These are phyloP conservation scores for Aviceda subcristata DNA, from an alignment of 2,113 vertebrate genomes.

Conservation along the genomic window DNA sequence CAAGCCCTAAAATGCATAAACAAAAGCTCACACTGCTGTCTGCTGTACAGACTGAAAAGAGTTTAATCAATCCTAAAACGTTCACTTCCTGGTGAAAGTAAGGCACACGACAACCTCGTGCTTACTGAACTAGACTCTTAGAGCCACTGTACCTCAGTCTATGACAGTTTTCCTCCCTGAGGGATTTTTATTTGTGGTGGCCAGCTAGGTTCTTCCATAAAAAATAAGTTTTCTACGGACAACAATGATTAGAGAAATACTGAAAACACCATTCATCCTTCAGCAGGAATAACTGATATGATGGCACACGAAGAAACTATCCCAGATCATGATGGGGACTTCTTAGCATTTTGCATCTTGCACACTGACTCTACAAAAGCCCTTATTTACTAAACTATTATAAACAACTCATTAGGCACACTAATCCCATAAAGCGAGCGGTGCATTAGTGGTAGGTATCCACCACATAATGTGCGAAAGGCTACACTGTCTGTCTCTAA, in stretches of 20 bases:
- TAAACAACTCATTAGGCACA: neutral
- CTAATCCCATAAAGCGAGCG: neutral
- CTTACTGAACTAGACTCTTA: conserved; percentile 61
- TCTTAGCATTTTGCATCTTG: neutral
- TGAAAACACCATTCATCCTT: neutral
- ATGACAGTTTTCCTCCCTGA: neutral
- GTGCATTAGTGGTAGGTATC: neutral
- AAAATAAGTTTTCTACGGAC: neutral
- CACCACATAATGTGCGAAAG: neutral
- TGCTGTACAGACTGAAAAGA: conserved; percentile 30
- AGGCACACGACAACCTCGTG: conserved; percentile 25
- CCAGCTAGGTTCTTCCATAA: neutral
- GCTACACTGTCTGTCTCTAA: neutral
- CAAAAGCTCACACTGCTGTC: conserved; percentile 56
- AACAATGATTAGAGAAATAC: neutral
- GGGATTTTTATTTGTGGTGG: neutral
- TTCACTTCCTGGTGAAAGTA: conserved; percentile 28
- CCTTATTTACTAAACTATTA: neutral
- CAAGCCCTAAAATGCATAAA: conserved; percentile 62
- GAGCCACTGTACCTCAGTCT: neutral
- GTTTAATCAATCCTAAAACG: conserved; percentile 71
- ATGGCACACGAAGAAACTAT: neutral
- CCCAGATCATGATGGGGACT: neutral
- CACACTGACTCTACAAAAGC: neutral
- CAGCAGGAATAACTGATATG: neutral